phyloP scores from a whole-genome alignment of 2,113 vertebrate genomes.

The Upupa epops region DNA sequence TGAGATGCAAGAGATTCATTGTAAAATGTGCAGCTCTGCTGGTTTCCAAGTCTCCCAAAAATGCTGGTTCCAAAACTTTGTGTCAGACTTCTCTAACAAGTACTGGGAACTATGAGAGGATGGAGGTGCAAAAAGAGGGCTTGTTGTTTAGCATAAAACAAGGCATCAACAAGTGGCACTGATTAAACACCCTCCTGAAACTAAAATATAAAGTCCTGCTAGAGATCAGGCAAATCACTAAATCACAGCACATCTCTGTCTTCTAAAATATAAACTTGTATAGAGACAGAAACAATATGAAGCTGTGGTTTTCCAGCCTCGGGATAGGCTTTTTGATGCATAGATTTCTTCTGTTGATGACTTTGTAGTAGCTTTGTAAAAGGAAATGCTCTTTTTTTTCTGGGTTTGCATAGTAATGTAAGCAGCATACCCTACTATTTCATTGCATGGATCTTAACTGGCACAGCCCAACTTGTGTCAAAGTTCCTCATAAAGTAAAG shows the following conservation, averaged over 20 bases:
- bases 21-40: neutral
- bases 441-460: neutral
- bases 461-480: neutral
- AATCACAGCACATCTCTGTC: neutral
- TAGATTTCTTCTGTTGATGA: neutral
- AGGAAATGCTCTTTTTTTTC: neutral
- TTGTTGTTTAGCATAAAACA: neutral
- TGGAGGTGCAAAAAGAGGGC: neutral
- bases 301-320: neutral
- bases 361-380: neutral
- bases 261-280: neutral
- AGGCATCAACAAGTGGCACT: neutral
- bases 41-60: neutral
- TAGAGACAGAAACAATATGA: neutral
- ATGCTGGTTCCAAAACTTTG: neutral
- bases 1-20: neutral
- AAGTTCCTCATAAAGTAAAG: neutral
- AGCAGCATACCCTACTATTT: neutral
- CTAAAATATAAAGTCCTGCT: neutral
- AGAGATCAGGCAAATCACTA: slow-evolving; percentile 5
- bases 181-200: slow-evolving; percentile 7
- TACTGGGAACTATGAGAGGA: neutral
- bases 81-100: neutral
- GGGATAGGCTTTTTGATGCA: neutral
- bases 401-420: neutral